Evolutionary conservation across 2,797 vertebrate genomes (phyloP), one percentile per base, ranked within the genome.

Genomic region (Diplodus puntazzo): DNA sequence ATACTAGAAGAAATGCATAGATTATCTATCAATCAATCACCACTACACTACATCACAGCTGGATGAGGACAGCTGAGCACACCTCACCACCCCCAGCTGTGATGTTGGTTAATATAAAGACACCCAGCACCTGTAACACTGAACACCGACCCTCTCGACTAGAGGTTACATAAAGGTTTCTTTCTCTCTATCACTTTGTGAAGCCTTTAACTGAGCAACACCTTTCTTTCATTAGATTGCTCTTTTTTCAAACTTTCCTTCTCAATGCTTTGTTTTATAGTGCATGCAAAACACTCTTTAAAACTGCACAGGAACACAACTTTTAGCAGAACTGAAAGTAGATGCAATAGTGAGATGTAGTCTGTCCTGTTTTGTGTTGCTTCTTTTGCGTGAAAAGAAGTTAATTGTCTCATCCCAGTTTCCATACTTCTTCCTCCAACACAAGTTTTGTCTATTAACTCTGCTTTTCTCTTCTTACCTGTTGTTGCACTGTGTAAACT

Each of bases 381-480:
- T 81, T 85, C 69, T 80, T 84, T 77, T 77, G 59, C 45, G 43
- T 54, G 27, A 79, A 75, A 83, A 73, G 61, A 89, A 84, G 61
- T 11, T 23, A 0, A 16, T 62, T 69, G 61, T 60, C 68, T 77
- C 70, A 68, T 34, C 79, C 18, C 58, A 75, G 48, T 87, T 85
- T 82, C 80, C 79, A 43, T 73, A 5, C 80, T 69, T 87, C 34
- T 74, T 79, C 80, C 77, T 76, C 55, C 65, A 83, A 57, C 82
- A 80, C 67, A 69, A 70, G 71, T 84, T 79, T 77, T 80, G 78
- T 90, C 71, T 75, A 75, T 87, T 93, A 88, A 92, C 85, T 91
- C 72, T 92, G 77, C 87, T 94, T 74, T 94, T 95, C 79, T 95
- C 85, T 87, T 90, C 86, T 92, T 80, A 87, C 93, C 82, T 89